Evolutionary conservation across 2,888 invertebrate genomes (phyloP).

Genomic region (Idaea dimidiata): DNA sequence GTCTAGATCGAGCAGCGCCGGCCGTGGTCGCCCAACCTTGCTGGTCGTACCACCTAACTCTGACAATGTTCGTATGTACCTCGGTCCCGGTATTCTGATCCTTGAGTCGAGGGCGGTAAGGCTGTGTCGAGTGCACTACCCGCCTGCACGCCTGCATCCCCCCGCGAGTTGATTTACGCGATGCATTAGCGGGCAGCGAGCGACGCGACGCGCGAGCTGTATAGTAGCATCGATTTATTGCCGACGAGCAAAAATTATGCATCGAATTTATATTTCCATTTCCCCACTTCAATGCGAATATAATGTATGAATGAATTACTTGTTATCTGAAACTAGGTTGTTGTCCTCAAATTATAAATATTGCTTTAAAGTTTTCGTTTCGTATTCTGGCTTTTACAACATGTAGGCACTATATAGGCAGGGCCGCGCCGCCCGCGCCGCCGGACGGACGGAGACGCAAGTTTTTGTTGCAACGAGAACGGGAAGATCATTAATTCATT

Average conservation of each 20-base stretch:
- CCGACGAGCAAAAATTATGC: constrained; percentile 51
- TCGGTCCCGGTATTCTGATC: neutral
- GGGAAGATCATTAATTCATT: neutral
- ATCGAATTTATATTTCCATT: constrained; percentile 44
- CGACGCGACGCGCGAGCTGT: constrained; percentile 24
- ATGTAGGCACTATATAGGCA: neutral
- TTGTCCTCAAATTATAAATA: neutral
- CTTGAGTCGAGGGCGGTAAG: constrained; percentile 2
- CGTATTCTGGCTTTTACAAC: neutral
- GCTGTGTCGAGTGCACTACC: neutral
- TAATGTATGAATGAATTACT: constrained; percentile 20
- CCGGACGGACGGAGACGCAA: too few species aligned
- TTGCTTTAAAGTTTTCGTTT: neutral
- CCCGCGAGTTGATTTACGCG: constrained; percentile 54
- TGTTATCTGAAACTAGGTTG: constrained; percentile 21
- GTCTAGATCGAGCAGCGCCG: constrained; percentile 14
- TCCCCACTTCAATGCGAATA: constrained; percentile 15
- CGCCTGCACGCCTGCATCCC: neutral
- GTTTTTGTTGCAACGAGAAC: neutral
- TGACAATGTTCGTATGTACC: neutral
- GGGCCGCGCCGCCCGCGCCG: neutral
- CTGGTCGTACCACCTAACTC: constrained; percentile 9
- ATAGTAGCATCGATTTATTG: constrained; percentile 51
- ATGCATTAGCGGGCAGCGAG: constrained; percentile 54
- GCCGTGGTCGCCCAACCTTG: constrained; percentile 15